Conservation (phyloP, 2,797 vertebrate genomes). For the Sebastes kiyomatsui region DNA sequence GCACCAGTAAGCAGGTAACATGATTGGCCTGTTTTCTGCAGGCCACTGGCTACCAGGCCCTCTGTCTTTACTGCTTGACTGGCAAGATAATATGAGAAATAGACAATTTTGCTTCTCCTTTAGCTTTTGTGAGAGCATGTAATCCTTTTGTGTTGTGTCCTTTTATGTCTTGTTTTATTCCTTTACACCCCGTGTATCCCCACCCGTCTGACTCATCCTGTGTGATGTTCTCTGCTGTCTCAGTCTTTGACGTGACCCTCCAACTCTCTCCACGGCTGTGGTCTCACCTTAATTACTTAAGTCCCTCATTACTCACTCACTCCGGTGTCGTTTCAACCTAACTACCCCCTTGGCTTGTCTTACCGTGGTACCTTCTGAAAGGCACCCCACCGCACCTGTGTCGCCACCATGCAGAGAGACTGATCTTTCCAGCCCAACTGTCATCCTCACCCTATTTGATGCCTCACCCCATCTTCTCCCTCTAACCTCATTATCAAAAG, state of each 20-base stretch:
- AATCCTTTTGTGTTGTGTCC: neutral
- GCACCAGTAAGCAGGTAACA: constrained; percentile 19
- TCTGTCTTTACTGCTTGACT: constrained; percentile 5
- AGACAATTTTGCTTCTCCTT: neutral
- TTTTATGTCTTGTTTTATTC: constrained; percentile 5
- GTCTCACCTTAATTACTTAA: constrained; percentile 33
- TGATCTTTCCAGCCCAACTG: neutral
- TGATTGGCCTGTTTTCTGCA: constrained; percentile 19
- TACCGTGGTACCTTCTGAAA: neutral
- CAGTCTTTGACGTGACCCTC: constrained; percentile 23
- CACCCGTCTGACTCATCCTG: constrained; percentile 8
- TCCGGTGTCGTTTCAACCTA: constrained; percentile 13
- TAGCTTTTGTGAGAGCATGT: neutral
- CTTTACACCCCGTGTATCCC: neutral
- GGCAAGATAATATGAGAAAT: neutral
- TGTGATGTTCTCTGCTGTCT: constrained; percentile 4
- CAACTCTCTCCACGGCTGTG: neutral
- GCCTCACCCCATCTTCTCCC: constrained; percentile 11
- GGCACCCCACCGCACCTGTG: neutral
- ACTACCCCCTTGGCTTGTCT: neutral
- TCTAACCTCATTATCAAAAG: constrained; percentile 36
- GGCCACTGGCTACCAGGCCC: neutral
- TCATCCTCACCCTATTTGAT: constrained; percentile 26
- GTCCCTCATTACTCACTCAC: constrained; percentile 21
- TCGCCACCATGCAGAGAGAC: constrained; percentile 26